phyloP scores from a whole-genome alignment of 1,140 invertebrate genomes.

The Ectropis grisescens region DNA sequence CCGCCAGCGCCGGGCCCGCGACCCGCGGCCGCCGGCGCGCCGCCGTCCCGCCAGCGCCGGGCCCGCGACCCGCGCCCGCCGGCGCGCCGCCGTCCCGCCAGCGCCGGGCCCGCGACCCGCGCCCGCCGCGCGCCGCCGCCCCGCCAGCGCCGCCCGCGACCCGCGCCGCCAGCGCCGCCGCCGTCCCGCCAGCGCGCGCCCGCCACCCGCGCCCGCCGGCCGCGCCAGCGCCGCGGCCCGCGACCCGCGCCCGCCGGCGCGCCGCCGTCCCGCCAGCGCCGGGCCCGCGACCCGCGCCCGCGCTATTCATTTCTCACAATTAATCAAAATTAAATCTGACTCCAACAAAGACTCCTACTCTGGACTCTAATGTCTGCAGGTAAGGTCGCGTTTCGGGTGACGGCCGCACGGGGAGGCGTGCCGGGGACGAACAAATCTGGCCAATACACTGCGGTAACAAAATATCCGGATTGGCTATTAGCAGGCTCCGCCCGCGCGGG shows the following conservation, averaged over 20 bases:
- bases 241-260: constrained; percentile 7
- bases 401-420: constrained; percentile 39
- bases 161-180: not conserved
- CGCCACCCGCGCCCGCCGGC: constrained; percentile 14
- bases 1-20: too few species aligned
- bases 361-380: constrained; percentile 14
- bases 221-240: constrained; percentile 13
- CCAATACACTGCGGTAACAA: constrained; percentile 71
- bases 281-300: constrained; percentile 13
- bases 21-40: too few species aligned
- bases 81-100: too few species aligned
- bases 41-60: too few species aligned
- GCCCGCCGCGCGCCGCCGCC: not conserved
- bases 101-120: too few species aligned
- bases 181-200: not conserved
- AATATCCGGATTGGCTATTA: constrained; percentile 71
- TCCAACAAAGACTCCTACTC: constrained; percentile 9
- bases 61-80: too few species aligned
- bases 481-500: constrained; percentile 52
- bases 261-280: constrained; percentile 10
- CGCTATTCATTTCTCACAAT: constrained; percentile 59
- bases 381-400: constrained; percentile 24
- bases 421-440: constrained; percentile 61
- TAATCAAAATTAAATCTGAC: constrained; percentile 65
- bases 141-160: not conserved